These are phyloP conservation scores for Zelleria hepariella DNA, from an alignment of 2,888 invertebrate genomes.

Conservation along the genomic window DNA sequence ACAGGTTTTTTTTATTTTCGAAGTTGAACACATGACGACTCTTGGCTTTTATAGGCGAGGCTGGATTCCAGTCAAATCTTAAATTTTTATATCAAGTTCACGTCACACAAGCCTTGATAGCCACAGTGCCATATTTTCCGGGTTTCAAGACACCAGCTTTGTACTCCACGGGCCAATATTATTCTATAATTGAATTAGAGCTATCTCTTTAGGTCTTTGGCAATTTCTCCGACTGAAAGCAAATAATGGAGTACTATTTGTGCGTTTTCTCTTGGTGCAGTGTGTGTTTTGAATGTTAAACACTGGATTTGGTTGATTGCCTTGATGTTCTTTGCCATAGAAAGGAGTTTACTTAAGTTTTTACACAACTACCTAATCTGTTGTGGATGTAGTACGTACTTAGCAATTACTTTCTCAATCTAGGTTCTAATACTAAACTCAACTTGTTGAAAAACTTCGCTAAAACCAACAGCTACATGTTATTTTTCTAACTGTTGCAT, in stretches of 20 bases:
- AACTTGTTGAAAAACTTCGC: no score
- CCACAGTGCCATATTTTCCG: not conserved
- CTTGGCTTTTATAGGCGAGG: conserved; percentile 29
- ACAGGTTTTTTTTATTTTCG: conserved; percentile 44
- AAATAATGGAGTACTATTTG: conserved; percentile 23
- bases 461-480: no score
- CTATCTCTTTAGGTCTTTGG: conserved; percentile 3
- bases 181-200: not conserved
- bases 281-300: conserved; percentile 15
- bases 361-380: not conserved
- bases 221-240: conserved; percentile 19
- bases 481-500: no score
- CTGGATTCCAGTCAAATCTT: conserved; percentile 33
- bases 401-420: not conserved
- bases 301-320: not conserved
- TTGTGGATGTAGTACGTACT: not conserved
- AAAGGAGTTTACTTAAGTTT: not conserved
- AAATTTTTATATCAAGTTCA: conserved; percentile 36
- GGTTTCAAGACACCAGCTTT: not conserved
- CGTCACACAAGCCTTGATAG: conserved; percentile 13
- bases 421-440: no score
- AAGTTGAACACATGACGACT: conserved; percentile 24
- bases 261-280: conserved; percentile 38
- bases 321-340: not conserved
- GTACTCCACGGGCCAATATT: not conserved